These are phyloP conservation scores for Saccostrea glomerata DNA, from an alignment of 1,140 invertebrate genomes.

Conservation along the genomic window DNA sequence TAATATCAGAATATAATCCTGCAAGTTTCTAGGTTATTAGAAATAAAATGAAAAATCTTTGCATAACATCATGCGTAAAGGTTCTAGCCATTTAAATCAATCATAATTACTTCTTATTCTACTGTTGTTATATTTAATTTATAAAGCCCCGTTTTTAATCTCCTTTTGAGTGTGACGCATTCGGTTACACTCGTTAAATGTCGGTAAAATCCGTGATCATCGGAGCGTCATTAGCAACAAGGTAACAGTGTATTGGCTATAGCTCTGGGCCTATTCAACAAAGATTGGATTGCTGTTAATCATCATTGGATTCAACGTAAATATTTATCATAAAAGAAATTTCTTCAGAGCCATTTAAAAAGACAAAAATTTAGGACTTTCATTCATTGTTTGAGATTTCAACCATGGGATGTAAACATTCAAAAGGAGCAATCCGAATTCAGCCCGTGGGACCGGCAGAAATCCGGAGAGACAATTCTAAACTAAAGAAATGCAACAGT, in stretches of 20 bases:
- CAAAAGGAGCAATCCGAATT: conserved; percentile 18
- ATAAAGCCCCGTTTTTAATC: not conserved
- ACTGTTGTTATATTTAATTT: not conserved
- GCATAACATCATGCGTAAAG: not conserved
- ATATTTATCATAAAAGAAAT: conserved; percentile 15
- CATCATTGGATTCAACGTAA: conserved; percentile 29
- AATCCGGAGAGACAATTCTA: conserved; percentile 33
- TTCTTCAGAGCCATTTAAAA: conserved; percentile 13
- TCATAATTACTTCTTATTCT: not conserved
- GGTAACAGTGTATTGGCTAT: not conserved
- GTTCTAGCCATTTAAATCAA: not conserved
- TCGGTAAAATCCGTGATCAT: conserved; percentile 7
- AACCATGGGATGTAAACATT: conserved; percentile 41
- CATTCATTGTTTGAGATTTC: not conserved
- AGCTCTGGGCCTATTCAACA: conserved; percentile 15
- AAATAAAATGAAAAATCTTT: not conserved
- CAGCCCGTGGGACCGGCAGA: conserved; percentile 41
- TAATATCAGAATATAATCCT: not conserved
- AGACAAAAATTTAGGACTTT: not conserved
- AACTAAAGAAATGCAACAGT: conserved; percentile 45
- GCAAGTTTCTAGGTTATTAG: no score
- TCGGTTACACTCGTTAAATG: not conserved
- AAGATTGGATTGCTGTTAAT: conserved; percentile 32
- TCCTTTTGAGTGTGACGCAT: not conserved
- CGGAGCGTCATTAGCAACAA: conserved; percentile 19